These are phyloP conservation scores for Acronicta aceris DNA, from an alignment of 2,888 invertebrate species.

Conservation along the genomic window DNA sequence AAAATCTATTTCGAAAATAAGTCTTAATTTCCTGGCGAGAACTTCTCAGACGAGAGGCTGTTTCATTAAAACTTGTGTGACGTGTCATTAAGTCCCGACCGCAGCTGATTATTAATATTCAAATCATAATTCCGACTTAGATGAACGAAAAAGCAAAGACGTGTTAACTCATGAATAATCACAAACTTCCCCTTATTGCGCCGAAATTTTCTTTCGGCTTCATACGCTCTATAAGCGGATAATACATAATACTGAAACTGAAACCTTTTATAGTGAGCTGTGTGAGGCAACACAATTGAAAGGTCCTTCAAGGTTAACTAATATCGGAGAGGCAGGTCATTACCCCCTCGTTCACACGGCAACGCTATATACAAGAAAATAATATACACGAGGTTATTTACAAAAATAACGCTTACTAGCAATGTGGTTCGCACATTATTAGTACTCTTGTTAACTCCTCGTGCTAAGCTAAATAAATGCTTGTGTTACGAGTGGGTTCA, in stretches of 20 bases:
- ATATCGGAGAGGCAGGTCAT: conserved; percentile 39
- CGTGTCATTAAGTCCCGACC: conserved; percentile 84
- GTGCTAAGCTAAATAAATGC: no score
- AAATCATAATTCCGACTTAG: conserved; percentile 81
- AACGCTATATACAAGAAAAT: conserved; percentile 6
- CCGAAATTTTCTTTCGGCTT: conserved; percentile 32
- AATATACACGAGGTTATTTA: background rate
- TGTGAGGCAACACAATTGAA: conserved; percentile 46
- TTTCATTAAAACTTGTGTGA: conserved; percentile 88
- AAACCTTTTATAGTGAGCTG: conserved; percentile 46
- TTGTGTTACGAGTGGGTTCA: no score
- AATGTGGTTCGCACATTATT: no score
- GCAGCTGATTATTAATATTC: conserved; percentile 85
- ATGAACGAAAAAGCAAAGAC: conserved; percentile 81
- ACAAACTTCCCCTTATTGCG: conserved; percentile 33
- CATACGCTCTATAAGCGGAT: conserved; percentile 50
- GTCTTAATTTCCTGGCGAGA: conserved; percentile 75
- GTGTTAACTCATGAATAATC: conserved; percentile 82
- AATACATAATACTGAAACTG: conserved; percentile 59
- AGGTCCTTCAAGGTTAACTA: conserved; percentile 55
- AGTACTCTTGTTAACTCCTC: no score
- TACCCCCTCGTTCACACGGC: conserved; percentile 38
- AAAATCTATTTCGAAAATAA: conserved; percentile 78
- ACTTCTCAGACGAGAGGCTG: conserved; percentile 79
- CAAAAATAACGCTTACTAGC: no score